Base-by-base conservation (phyloP, 2,888 invertebrate genomes). In the Torymus auratus region DNA sequence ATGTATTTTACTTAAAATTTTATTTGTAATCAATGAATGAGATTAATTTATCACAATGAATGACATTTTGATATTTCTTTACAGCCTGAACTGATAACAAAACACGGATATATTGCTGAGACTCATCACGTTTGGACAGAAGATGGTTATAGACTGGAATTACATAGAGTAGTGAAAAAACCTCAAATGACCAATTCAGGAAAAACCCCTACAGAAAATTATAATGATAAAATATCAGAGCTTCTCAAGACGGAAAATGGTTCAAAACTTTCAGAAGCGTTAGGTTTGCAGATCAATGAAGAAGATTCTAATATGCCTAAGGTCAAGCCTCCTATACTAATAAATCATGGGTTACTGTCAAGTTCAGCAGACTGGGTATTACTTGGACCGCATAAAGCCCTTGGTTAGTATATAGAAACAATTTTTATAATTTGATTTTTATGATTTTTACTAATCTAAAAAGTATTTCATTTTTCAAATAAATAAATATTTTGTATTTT, bases 141-240 rank as follows among this genome's bases (percentile, higher is more conserved):
- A 80, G 92, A 92, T 88, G 92, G 91, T 2, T 92, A 92, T 85
- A 90, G 92, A 56, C 84, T 92, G 64, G 91, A 91, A 7, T 83
- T 92, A 70, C 92, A 92, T 83, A 86, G 92, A 80, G 91, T 92
- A 68, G 88, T 91, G 7, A 83, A 83, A 69, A 84, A 84, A 72
- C 78, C 85, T 64, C 70, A 84, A 23, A 82, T 52, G 13, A 83
- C 64, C 83, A 83, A 77, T 70, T 64, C 74, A 61, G 68, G 13
- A 53, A 82, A 71, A 78, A 74, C 5, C 61, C 55, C 41, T 53
- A 60, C 56, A 41, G 80, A 82, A 17, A 7, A 15, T 61, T 56
- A 58, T 12, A 15, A 53, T 41, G 78, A 74, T 12, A 79, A 64
- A 76, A 28, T 68, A 55, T 73, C 78, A 67, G 83, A 84, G 55